Percentiles rank a stretch among this genome's conserved stretches.
Conservation (phyloP, 2,113 vertebrate species). For the Malurus melanocephalus region DNA sequence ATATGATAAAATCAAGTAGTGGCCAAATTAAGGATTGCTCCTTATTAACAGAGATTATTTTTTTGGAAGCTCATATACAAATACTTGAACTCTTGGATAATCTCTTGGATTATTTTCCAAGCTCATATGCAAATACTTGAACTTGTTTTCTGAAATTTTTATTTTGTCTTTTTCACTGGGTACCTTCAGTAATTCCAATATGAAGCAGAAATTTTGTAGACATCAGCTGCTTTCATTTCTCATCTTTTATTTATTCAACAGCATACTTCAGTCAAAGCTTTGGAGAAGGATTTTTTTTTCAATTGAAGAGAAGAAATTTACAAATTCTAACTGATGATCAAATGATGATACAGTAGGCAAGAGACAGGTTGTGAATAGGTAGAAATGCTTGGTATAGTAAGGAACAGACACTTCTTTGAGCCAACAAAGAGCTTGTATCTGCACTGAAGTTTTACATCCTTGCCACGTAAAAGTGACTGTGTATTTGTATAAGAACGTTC, state of each 20-base stretch:
- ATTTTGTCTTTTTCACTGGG: neutral
- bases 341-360: neutral
- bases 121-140: neutral
- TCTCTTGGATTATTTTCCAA: neutral
- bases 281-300: neutral
- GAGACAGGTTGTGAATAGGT: neutral
- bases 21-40: neutral
- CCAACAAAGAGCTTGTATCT: neutral
- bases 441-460: neutral
- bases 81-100: neutral
- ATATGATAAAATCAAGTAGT: neutral
- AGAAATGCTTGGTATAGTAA: neutral
- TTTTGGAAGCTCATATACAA: neutral
- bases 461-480: neutral
- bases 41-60: neutral
- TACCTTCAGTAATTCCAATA: neutral
- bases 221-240: neutral
- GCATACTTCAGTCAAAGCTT: neutral
- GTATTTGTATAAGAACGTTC: neutral
- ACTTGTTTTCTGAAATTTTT: neutral
- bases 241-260: neutral
- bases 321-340: neutral
- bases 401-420: neutral
- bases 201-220: neutral
- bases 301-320: neutral